These are phyloP conservation scores for Therioaphis trifolii DNA, from an alignment of 2,888 invertebrate species.

Conservation along the genomic window DNA sequence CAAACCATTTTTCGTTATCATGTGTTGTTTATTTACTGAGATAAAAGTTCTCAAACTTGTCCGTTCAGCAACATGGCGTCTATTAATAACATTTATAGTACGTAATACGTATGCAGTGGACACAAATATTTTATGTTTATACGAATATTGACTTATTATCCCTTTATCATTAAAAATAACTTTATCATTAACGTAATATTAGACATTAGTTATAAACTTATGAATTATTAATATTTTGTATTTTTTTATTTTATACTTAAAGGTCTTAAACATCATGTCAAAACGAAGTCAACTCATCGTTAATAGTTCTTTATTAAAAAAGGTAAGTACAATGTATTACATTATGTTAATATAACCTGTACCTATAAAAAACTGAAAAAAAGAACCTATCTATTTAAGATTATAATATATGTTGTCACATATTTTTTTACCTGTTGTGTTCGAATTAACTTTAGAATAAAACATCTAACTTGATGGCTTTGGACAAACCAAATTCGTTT, in stretches of 20 bases:
- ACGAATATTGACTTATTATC: not conserved
- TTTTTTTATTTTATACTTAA: not conserved
- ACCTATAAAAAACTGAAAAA: too few relatives aligned
- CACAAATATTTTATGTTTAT: not conserved
- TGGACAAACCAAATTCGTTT: not conserved
- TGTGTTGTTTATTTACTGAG: not conserved
- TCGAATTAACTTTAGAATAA: not conserved
- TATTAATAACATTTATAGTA: slow-evolving; percentile 1
- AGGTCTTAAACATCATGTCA: not conserved
- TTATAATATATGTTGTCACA: not conserved
- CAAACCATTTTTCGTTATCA: not conserved
- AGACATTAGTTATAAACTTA: not conserved
- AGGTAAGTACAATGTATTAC: not conserved
- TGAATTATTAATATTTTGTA: not conserved
- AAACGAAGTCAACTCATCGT: not conserved
- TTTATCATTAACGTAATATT: not conserved
- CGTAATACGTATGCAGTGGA: not conserved
- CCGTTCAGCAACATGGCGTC: not conserved
- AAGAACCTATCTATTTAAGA: not conserved
- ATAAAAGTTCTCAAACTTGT: not conserved
- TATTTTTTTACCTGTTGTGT: not conserved
- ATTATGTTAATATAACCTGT: not conserved
- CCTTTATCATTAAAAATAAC: not conserved
- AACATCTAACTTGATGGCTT: not conserved
- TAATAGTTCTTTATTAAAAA: not conserved